A percentile compares a stretch with the other conserved stretches of the same genome.
Evolutionary conservation across 2,888 invertebrate species (phyloP).

Genomic region (Luffia ferchaultella): DNA sequence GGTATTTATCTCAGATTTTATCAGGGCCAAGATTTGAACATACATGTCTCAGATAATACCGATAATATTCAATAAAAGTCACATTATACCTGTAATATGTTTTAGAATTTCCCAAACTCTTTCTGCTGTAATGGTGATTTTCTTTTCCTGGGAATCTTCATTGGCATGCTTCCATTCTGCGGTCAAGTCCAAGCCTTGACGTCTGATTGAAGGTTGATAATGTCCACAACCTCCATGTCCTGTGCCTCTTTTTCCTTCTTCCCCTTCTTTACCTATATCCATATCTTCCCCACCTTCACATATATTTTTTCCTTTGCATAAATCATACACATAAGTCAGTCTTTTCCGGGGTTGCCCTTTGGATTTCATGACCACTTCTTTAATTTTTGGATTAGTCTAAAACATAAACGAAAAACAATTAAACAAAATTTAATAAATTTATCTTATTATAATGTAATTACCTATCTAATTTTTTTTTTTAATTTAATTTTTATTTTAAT

Average conservation of each 20-base stretch:
- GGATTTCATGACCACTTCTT: slow-evolving; percentile 94
- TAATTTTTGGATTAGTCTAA: slow-evolving; percentile 89
- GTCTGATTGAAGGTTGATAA: slow-evolving; percentile 92
- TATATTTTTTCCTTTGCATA: slow-evolving; percentile 97
- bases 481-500: no score
- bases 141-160: slow-evolving; percentile 97
- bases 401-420: slow-evolving; percentile 16
- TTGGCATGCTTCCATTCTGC: slow-evolving; percentile 99
- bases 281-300: slow-evolving; percentile 99
- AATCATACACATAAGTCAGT: slow-evolving; percentile 93
- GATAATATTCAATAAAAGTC: no score
- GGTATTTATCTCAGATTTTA: no score
- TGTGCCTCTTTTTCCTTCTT: slow-evolving; percentile 64
- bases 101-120: slow-evolving; percentile 97
- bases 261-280: slow-evolving; percentile 86
- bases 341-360: slow-evolving; percentile 96
- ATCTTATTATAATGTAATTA: background rate
- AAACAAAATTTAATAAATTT: slow-evolving; percentile 1
- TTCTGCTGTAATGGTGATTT: slow-evolving; percentile 93
- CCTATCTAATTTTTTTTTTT: no score
- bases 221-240: slow-evolving; percentile 97
- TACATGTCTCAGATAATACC: no score
- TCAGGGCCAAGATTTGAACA: no score
- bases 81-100: slow-evolving; percentile 75
- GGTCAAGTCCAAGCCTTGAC: slow-evolving; percentile 90